Base-by-base conservation (phyloP, 92 coral and sea anemone genomes). In the Zoanthus sansibaricus region DNA sequence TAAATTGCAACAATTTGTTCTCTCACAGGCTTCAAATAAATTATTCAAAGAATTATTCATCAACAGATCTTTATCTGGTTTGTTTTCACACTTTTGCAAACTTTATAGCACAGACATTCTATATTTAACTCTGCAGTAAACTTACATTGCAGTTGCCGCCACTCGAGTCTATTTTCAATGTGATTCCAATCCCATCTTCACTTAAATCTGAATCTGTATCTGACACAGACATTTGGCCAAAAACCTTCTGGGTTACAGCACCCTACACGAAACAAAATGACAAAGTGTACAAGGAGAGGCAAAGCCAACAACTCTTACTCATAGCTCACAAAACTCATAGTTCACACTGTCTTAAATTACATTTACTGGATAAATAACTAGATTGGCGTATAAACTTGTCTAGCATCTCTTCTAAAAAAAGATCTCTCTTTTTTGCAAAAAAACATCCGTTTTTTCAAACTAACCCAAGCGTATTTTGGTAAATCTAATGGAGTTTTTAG, bases 141-240 rank as follows among this genome's bases (percentile, higher is more conserved):
- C 98, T 91, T 93, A 95, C 96, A 76, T 91, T 92, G 87, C 87
- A 80, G 31, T 78, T 94, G 52, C 83, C 88, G 9, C 90, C 79
- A 20, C 89, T 78, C 16, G 90, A 84, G 82, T 97, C 99, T 21
- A 97, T 93, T 89, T 90, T 95, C 90, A 97, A 20, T 59, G 87
- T 92, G 37, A 97, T 92, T 7, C 96, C 96, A 69, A 33, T 21
- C 6, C 92, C 92, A 46, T 95, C 98, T 74, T 95, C 98, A 49
- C 98, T 95, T 44, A 93, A 72, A 72, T 93, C 98, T 56, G 98
- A 95, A 82, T 95, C 98, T 64, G 85, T 80, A 45, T 95, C 92
- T 3, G 92, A 89, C 62, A 88, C 87, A 11, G 92, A 89, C 92
- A 89, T 89, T 13, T 2, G 78, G 78, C 45, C 75, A 80, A 66